These are phyloP conservation scores for Rhagonycha fulva DNA, from an alignment of 2,888 invertebrate species.

Conservation along the genomic window DNA sequence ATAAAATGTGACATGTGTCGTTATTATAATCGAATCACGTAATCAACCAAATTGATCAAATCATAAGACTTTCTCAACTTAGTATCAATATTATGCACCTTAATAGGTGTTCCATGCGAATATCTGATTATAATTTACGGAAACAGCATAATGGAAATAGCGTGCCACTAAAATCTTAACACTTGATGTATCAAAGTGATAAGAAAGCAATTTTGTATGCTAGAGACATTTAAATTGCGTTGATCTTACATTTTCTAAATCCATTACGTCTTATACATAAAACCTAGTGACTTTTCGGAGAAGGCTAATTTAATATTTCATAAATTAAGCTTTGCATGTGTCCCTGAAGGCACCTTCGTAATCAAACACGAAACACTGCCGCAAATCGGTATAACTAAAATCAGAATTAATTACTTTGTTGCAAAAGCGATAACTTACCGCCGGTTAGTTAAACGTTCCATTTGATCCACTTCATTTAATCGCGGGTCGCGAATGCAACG, in stretches of 20 bases:
- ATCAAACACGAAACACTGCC: constrained; percentile 11
- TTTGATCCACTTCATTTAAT: neutral
- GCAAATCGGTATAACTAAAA: constrained; percentile 13
- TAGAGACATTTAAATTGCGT: constrained; percentile 13
- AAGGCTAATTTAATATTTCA: constrained; percentile 5
- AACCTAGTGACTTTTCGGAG: neutral
- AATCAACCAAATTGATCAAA: neutral
- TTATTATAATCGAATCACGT: neutral
- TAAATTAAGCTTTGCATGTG: constrained; percentile 14
- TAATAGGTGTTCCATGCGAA: constrained; percentile 8
- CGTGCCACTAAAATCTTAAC: constrained; percentile 16
- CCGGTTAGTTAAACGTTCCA: neutral
- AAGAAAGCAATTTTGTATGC: constrained; percentile 9
- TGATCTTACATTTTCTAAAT: constrained; percentile 12
- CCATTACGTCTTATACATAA: neutral
- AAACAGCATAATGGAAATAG: constrained; percentile 20
- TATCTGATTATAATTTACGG: constrained; percentile 16
- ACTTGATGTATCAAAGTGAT: constrained; percentile 15
- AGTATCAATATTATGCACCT: neutral
- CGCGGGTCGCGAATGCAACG: neutral
- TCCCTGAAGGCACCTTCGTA: constrained; percentile 13
- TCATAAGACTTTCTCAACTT: too few species aligned
- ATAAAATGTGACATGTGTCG: neutral
- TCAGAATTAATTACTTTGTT: constrained; percentile 12
- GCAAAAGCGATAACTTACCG: neutral